Evolutionary conservation across 2,113 vertebrate species (phyloP), one percentile per base, ranked within the genome.

Genomic region (Petaurus breviceps): DNA sequence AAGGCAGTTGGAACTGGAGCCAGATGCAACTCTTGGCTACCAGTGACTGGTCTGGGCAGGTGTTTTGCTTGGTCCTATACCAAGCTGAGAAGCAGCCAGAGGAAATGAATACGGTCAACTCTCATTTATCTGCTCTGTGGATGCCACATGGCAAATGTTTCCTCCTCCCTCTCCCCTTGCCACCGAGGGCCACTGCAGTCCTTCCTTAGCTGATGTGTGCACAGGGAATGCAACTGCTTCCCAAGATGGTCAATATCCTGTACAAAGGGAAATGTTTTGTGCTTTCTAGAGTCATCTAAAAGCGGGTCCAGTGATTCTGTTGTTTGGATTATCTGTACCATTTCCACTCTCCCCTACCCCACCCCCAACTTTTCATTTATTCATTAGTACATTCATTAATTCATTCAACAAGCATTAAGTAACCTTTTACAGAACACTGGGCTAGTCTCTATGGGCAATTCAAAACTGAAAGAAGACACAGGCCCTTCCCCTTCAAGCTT

Each of bases 221-320:
- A 84, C 37, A 50, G 90, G 53, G 51, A 92, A 47, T 77, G 51
- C 92, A 93, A 84, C 51, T 91, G 50, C 46, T 23, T 49, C 57
- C 55, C 16, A 8, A 55, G 89, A 90, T 55, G 46, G 95, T 90
- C 92, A 84, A 93, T 90, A n/a, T 37, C 61, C 91, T 95, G 90
- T 57, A 16, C 52, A 5, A 23, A 91, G 89, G 55, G 28, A 84
- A 43, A 84, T 54, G 8, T 93, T 90, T 49, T 92, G 28, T 9
- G n/a, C 77, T 95, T 46, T 51, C 49, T 90, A 84, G n/a, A 84
- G 68, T 1, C 61, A n/a, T n/a, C 31, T 16, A 77, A 37, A 84
- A 84, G 22, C 43, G 68, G 7, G 22, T 84, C n/a, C 22, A 19
- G 68, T 84, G 19, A 43, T 43, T 84, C 68, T 84, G n/a, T 23